Base-by-base conservation (phyloP, 2,113 vertebrate genomes). In the Malurus alboscapulatus region DNA sequence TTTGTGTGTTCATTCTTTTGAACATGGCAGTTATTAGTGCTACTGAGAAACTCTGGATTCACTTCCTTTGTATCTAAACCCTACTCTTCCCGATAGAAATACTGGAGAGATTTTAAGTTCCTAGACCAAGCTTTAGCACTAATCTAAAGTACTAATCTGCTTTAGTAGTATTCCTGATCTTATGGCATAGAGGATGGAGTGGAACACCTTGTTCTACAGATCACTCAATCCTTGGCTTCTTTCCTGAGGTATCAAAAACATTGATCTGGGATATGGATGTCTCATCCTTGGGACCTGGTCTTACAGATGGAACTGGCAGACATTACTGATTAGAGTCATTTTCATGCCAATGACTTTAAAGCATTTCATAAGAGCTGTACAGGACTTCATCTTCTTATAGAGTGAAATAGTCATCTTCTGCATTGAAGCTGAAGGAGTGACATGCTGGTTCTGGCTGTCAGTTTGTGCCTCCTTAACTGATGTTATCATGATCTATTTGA, bases 1-100 rank as follows among this genome's bases (percentile, higher is more conserved):
- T 95, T 83, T 90, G 63, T 62, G 27, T 10, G 48, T 71, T 88
- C 67, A 32, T 83, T 94, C 81, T 92, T 89, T 61, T 83, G 68
- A 93, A 79, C n/a, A 4, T 80, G 59, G 53, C 26, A 34, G 51
- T 53, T 92, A 40, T 55, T 86, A 58, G 53, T 13, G 48, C 75
- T 90, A 47, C 63, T 92, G 77, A 54, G 45, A 78, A 45, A 63
- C 29, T 86, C 59, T 74, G 19, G 13, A 30, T 18, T 68, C 47
- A 74, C 19, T 63, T 85, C 48, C 18, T 32, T 67, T 91, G 25
- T 74, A 57, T 51, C 15, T 58, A 58, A 83, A 79, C n/a, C 7
- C 7, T 14, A 18, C 14, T 76, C 32, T 94, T 89, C 32, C 36
- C 51, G 51, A 18, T 2, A 82, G 44, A 65, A 79, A 65, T 71